Percentiles rank a stretch among this genome's conserved stretches.
Conservation (phyloP, 2,797 vertebrate genomes). For the Pseudochromis fuscus region DNA sequence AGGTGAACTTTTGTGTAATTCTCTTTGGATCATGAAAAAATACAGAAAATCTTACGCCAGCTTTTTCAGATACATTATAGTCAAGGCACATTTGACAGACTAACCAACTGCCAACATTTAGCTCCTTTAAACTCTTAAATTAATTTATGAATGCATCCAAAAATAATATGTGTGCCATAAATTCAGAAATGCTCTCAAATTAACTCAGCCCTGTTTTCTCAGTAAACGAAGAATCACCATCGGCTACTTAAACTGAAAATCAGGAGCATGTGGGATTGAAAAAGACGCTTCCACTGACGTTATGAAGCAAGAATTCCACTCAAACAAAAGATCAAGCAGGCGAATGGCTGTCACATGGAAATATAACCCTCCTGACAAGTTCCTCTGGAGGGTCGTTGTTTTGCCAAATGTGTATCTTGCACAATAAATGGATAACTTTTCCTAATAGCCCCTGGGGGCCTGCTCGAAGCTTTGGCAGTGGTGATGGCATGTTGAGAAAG, state of each 20-base stretch:
- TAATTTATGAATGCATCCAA: conserved; percentile 30
- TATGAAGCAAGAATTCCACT: conserved; percentile 63
- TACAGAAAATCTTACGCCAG: not conserved
- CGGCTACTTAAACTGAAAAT: conserved; percentile 61
- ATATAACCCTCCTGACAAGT: conserved; percentile 65
- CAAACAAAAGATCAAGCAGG: conserved; percentile 68
- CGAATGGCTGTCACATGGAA: conserved; percentile 74
- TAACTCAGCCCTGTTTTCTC: conserved; percentile 52
- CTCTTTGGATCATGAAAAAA: not conserved
- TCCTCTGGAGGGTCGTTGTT: conserved; percentile 53
- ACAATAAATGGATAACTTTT: conserved; percentile 74
- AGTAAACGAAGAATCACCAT: conserved; percentile 68
- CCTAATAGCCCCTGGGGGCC: conserved; percentile 70
- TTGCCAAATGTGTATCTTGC: conserved; percentile 78
- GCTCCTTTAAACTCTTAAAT: conserved; percentile 9
- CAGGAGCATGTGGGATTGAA: conserved; percentile 45
- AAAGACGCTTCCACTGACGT: conserved; percentile 56
- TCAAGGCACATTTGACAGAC: no score
- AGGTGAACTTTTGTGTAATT: not conserved
- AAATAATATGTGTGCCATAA: conserved; percentile 20
- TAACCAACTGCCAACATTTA: conserved; percentile 5
- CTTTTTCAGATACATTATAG: no score
- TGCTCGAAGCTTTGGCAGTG: conserved; percentile 60
- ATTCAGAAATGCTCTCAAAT: conserved; percentile 52
- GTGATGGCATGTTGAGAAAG: conserved; percentile 65